A percentile compares a stretch with the other conserved stretches of the same genome.
Conservation (phyloP, 2,888 invertebrate genomes). For the Corbicula japonica region DNA sequence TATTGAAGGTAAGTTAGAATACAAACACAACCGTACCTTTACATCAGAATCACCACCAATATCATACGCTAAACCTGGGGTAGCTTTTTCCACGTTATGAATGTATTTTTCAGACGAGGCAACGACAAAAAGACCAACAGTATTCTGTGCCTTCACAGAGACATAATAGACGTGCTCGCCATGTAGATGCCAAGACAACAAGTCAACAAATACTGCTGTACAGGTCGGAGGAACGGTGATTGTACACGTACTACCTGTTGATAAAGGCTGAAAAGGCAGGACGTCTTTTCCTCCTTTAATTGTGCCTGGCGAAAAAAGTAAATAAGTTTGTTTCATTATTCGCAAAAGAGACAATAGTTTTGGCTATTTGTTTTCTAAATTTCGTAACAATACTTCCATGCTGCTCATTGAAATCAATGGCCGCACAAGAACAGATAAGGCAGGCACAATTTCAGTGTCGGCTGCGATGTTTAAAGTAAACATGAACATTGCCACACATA, state of each 20-base stretch:
- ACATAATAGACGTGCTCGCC: slow-evolving; percentile 62
- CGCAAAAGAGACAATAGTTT: no score
- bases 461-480: no score
- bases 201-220: slow-evolving; percentile 40
- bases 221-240: slow-evolving; percentile 32
- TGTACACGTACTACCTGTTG: slow-evolving; percentile 45
- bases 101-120: slow-evolving; percentile 59
- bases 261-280: slow-evolving; percentile 24
- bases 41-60: slow-evolving; percentile 32
- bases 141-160: slow-evolving; percentile 64
- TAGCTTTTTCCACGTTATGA: slow-evolving; percentile 60
- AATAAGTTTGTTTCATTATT: no score
- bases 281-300: slow-evolving; percentile 16
- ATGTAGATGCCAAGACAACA: slow-evolving; percentile 60
- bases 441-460: no score
- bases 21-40: slow-evolving; percentile 1
- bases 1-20: no score
- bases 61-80: slow-evolving; percentile 65
- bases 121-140: slow-evolving; percentile 49
- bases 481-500: no score
- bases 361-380: no score
- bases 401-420: no score
- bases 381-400: no score
- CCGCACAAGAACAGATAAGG: no score
- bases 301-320: no score